These are phyloP conservation scores for Drosophila maculinotata DNA, from an alignment of 2,888 invertebrate genomes.

Conservation along the genomic window DNA sequence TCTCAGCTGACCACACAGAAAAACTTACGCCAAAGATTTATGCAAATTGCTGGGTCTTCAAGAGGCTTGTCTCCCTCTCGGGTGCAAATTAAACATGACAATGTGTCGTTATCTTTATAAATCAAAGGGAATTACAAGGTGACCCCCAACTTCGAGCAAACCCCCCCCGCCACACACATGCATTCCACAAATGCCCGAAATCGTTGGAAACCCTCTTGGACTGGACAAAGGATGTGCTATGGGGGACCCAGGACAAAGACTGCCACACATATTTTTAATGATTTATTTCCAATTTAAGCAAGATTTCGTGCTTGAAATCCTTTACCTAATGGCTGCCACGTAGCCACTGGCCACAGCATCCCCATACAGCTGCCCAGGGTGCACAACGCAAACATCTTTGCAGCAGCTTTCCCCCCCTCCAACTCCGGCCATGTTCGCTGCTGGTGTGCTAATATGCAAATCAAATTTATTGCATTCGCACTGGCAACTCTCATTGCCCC, in stretches of 20 bases:
- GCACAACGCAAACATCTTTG: constrained; percentile 18
- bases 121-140: constrained; percentile 80
- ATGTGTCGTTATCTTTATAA: constrained; percentile 78
- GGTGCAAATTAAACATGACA: constrained; percentile 71
- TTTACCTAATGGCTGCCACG: constrained; percentile 60
- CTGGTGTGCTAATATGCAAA: constrained; percentile 80
- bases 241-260: not conserved
- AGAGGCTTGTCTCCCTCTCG: too few relatives aligned
- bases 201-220: constrained; percentile 55
- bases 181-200: constrained; percentile 50
- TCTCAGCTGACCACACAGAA: constrained; percentile 43
- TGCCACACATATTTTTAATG: constrained; percentile 78
- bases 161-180: not conserved
- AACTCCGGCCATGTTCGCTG: constrained; percentile 8
- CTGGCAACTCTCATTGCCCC: constrained; percentile 4
- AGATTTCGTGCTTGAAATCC: constrained; percentile 73
- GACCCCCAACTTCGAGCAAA: constrained; percentile 8
- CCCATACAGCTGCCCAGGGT: constrained; percentile 8
- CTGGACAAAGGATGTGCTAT: constrained; percentile 38
- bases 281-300: constrained; percentile 82
- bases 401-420: not conserved
- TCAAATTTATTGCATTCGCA: constrained; percentile 79
- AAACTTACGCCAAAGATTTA: constrained; percentile 51
- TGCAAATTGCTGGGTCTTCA: constrained; percentile 27
- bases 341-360: constrained; percentile 35